A percentile compares a stretch with the other conserved stretches of the same genome.
These are phyloP conservation scores for Tethea ocularis DNA, from an alignment of 2,888 invertebrate genomes.

Conservation along the genomic window DNA sequence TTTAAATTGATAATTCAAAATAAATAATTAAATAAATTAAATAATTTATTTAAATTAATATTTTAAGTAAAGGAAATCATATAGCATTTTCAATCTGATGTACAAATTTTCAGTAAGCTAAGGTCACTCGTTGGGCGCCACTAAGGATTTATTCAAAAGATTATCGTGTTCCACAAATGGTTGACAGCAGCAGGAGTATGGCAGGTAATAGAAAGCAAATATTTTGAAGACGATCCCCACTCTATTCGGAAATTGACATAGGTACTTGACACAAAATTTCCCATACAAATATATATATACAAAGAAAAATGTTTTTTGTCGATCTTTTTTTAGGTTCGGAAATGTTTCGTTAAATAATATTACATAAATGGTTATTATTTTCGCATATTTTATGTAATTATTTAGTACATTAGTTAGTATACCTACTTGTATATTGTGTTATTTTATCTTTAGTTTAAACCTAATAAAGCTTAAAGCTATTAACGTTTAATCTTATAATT, in stretches of 20 bases:
- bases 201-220: slow-evolving; percentile 64
- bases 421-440: too few species aligned
- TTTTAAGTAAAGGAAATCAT: too few species aligned
- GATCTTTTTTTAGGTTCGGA: neutral
- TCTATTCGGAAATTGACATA: slow-evolving; percentile 26
- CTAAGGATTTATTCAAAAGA: slow-evolving; percentile 2
- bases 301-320: slow-evolving; percentile 8
- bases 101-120: neutral
- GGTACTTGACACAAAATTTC: slow-evolving; percentile 28
- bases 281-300: slow-evolving; percentile 23
- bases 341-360: neutral
- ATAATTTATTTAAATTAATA: too few species aligned
- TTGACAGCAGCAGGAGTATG: slow-evolving; percentile 21
- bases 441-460: too few species aligned
- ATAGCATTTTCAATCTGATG: too few species aligned
- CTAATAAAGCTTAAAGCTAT: too few species aligned
- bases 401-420: too few species aligned
- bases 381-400: too few species aligned
- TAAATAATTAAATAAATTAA: too few species aligned
- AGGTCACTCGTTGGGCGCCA: slow-evolving; percentile 6
- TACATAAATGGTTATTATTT: too few species aligned
- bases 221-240: slow-evolving; percentile 43
- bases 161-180: slow-evolving; percentile 9
- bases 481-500: too few species aligned
- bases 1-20: too few species aligned